Evolutionary conservation across 2,113 vertebrate species (phyloP).

Genomic region (Entosphenus tridentatus): DNA sequence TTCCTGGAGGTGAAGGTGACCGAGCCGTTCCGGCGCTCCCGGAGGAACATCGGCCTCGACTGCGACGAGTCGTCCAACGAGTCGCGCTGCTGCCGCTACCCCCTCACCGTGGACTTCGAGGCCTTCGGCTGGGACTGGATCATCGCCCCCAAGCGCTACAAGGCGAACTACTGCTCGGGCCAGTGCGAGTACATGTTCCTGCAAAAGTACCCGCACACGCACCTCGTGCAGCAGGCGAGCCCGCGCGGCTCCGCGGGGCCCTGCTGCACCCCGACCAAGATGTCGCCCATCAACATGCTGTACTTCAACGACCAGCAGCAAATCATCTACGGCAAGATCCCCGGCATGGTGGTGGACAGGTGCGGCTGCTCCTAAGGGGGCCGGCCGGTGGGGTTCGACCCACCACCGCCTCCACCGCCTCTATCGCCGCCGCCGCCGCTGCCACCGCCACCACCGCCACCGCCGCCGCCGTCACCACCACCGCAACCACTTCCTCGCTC

Average conservation of each 20-base stretch:
- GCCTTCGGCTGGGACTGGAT: slow-evolving; percentile 99
- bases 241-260: slow-evolving; percentile 77
- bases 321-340: slow-evolving; percentile 96
- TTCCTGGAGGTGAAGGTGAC: slow-evolving; percentile 93
- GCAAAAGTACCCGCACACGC: slow-evolving; percentile 96
- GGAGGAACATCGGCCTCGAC: slow-evolving; percentile 76
- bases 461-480: too few relatives aligned
- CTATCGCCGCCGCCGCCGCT: too few relatives aligned
- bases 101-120: slow-evolving; percentile 88
- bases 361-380: slow-evolving; percentile 81
- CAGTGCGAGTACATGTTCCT: slow-evolving; percentile 99
- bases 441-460: too few relatives aligned
- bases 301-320: slow-evolving; percentile 99
- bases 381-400: background rate
- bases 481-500: background rate
- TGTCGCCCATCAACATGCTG: slow-evolving; percentile 99
- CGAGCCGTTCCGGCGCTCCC: slow-evolving; percentile 75
- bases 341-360: slow-evolving; percentile 90
- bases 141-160: slow-evolving; percentile 90
- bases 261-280: slow-evolving; percentile 95
- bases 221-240: slow-evolving; percentile 87
- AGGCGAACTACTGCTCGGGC: slow-evolving; percentile 97
- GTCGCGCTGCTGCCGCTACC: slow-evolving; percentile 88
- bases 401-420: too few relatives aligned
- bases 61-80: slow-evolving; percentile 88